Conservation (phyloP, 2,888 invertebrate genomes). For the Dryobotodes eremita region DNA sequence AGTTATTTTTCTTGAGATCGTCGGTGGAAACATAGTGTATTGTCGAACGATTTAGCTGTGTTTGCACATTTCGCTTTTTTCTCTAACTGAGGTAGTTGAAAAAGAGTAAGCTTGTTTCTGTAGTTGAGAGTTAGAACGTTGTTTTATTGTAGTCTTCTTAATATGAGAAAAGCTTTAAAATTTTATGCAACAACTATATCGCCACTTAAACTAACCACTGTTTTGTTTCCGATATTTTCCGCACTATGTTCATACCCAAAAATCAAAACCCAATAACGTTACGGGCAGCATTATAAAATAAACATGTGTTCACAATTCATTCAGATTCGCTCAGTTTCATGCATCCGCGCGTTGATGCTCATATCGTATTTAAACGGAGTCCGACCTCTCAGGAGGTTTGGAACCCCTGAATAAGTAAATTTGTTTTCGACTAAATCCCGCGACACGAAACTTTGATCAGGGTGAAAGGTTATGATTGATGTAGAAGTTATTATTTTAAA, state of each 20-base stretch:
- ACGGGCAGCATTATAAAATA: conserved; percentile 40
- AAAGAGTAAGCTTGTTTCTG: background rate
- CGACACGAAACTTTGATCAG: conserved; percentile 59
- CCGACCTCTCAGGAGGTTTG: conserved; percentile 51
- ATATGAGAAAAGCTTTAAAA: background rate
- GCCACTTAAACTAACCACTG: background rate
- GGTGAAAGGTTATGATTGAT: conserved; percentile 45
- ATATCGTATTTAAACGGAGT: conserved; percentile 67
- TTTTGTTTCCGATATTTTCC: background rate
- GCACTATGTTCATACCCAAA: background rate
- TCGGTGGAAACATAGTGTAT: conserved; percentile 36
- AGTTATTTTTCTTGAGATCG: conserved; percentile 56
- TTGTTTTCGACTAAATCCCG: conserved; percentile 61
- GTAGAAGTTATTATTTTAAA: conserved; percentile 42
- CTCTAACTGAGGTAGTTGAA: background rate
- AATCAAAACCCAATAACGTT: conserved; percentile 18
- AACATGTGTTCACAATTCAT: conserved; percentile 60
- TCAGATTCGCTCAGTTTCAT: conserved; percentile 65
- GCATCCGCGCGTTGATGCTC: conserved; percentile 62
- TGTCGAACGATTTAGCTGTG: conserved; percentile 47
- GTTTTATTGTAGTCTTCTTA: background rate
- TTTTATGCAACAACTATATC: background rate
- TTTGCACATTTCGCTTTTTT: conserved; percentile 28
- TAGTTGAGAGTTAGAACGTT: background rate
- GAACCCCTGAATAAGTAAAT: conserved; percentile 63